These are phyloP conservation scores for Eupithecia exiguata DNA, from an alignment of 2,888 invertebrate species.

Conservation along the genomic window DNA sequence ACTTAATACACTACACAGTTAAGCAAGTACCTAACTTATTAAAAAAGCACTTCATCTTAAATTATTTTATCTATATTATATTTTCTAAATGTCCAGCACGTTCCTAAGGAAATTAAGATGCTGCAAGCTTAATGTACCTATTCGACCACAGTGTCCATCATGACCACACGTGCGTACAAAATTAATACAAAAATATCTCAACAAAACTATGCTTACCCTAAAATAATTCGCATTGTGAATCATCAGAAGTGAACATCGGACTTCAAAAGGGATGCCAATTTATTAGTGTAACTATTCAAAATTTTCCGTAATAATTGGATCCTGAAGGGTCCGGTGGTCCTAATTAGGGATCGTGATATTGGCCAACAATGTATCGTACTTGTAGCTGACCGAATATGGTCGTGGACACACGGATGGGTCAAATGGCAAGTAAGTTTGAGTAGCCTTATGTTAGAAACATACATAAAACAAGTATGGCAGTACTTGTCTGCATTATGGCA, in stretches of 20 bases:
- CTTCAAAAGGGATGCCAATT: conserved; percentile 59
- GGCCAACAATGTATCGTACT: conserved; percentile 56
- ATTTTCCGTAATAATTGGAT: conserved; percentile 75
- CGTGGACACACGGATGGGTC: conserved; percentile 26
- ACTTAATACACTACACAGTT: too few relatives aligned
- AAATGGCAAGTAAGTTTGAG: conserved; percentile 3
- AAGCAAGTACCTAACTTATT: not conserved
- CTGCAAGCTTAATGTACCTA: not conserved
- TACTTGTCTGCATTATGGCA: too few relatives aligned
- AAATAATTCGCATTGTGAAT: conserved; percentile 24
- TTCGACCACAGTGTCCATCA: not conserved
- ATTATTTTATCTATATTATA: not conserved
- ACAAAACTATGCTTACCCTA: conserved; percentile 7
- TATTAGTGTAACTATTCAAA: conserved; percentile 73
- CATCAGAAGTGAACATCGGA: conserved; percentile 39
- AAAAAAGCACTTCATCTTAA: not conserved
- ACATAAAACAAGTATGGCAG: not conserved
- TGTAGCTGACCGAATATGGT: conserved; percentile 64
- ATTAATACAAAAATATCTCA: not conserved
- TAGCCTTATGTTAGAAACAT: not conserved
- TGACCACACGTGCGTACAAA: not conserved
- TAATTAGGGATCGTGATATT: conserved; percentile 75
- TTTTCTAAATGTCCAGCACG: too few relatives aligned
- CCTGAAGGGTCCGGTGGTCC: conserved; percentile 57
- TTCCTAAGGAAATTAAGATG: not conserved